A percentile compares a stretch with the other conserved stretches of the same genome.
phyloP scores from a whole-genome alignment of 2,797 vertebrate genomes.

The Pantherophis vulpinus region DNA sequence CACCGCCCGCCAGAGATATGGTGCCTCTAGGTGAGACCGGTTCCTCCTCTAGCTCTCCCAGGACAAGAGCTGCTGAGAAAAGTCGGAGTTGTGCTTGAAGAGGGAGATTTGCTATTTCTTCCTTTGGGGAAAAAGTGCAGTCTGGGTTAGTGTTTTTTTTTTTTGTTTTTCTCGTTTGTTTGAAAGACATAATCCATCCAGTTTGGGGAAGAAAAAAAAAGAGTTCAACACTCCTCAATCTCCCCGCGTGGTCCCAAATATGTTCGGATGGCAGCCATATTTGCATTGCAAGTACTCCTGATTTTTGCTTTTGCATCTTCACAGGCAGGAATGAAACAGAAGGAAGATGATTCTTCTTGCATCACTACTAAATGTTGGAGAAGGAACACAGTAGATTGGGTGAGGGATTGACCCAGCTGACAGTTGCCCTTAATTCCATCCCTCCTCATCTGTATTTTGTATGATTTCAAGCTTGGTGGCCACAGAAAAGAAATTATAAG shows the following conservation, averaged over 20 bases:
- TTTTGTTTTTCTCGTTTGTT: slow-evolving; percentile 8
- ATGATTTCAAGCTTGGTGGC: slow-evolving; percentile 4
- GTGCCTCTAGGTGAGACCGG: slow-evolving; percentile 32
- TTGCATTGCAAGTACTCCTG: slow-evolving; percentile 32
- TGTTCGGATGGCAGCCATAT: slow-evolving; percentile 18
- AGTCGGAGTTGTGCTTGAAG: slow-evolving; percentile 41
- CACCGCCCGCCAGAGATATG: slow-evolving; percentile 29
- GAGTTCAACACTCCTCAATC: background rate
- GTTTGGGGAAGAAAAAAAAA: background rate
- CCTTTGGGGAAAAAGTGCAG: slow-evolving; percentile 27
- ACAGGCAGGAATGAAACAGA: slow-evolving; percentile 14
- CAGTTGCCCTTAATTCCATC: background rate
- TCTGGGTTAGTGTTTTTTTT: slow-evolving; percentile 24
- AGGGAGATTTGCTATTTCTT: slow-evolving; percentile 37
- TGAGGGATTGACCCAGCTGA: background rate
- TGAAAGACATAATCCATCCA: slow-evolving; percentile 12
- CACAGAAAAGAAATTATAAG: slow-evolving; percentile 5
- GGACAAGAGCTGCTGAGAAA: slow-evolving; percentile 27
- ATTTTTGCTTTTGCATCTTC: slow-evolving; percentile 23
- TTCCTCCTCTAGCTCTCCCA: slow-evolving; percentile 2
- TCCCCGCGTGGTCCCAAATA: slow-evolving; percentile 7
- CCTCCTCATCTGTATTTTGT: background rate
- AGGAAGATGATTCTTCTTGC: slow-evolving; percentile 25
- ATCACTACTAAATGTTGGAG: slow-evolving; percentile 2
- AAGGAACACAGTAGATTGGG: background rate